A percentile compares a stretch with the other conserved stretches of the same genome.
phyloP scores from a whole-genome alignment of 2,113 vertebrate species.

The Anseranas semipalmata region DNA sequence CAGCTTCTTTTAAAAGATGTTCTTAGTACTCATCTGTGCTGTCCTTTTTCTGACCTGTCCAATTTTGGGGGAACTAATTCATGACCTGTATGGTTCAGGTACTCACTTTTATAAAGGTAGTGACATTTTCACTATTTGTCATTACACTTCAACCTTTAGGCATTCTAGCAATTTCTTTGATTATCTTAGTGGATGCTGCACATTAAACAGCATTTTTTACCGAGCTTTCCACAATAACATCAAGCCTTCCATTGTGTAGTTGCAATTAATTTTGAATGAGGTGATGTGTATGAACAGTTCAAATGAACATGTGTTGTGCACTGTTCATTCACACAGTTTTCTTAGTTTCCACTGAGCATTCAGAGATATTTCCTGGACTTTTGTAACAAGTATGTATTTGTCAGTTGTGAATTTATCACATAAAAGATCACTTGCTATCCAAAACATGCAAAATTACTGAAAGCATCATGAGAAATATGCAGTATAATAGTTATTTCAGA shows the following conservation, averaged over 20 bases:
- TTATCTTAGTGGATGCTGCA: neutral
- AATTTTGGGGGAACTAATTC: neutral
- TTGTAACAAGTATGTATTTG: neutral
- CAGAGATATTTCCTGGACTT: neutral
- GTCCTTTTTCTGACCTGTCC: neutral
- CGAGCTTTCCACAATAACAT: neutral
- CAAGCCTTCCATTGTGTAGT: neutral
- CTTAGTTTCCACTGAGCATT: neutral
- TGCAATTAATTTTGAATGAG: neutral
- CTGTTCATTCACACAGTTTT: neutral
- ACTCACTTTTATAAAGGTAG: neutral
- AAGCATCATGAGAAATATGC: neutral
- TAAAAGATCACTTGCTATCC: neutral
- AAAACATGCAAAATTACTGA: neutral
- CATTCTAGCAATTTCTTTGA: neutral
- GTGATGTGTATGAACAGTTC: neutral
- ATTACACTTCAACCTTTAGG: neutral
- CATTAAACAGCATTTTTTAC: neutral
- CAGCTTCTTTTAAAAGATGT: neutral
- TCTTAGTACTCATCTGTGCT: neutral
- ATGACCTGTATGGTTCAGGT: neutral
- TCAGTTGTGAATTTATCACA: neutral
- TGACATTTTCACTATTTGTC: neutral
- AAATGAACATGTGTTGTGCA: neutral
- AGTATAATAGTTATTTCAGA: neutral